Evolutionary conservation across 2,888 invertebrate species (phyloP), one percentile per base, ranked within the genome.

Genomic region (Pachycephus smyrnensis): DNA sequence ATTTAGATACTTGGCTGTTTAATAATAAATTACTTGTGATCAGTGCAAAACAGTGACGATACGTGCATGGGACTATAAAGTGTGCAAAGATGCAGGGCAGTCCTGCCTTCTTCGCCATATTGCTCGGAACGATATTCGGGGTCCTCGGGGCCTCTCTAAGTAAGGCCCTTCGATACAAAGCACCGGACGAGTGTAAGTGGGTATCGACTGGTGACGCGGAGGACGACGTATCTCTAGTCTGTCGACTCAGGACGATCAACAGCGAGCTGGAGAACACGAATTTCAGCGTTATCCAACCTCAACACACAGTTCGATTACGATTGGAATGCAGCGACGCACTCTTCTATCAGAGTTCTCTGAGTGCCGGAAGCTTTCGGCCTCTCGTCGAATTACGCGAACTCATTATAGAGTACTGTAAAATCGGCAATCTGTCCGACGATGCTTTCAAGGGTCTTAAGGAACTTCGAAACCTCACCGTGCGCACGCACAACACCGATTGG

Each of bases 401-500:
- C 76, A 95, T 95, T 73, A 95, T 97, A 86, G 96, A 96, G 90
- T 96, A 95, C 89, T 97, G 97, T 92, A 96, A 96, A 92, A 95
- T 97, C 82, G 95, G 95, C 78, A 96, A 96, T 89, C 93, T 97
- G 79, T 95, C 96, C 80, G 95, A 96, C 86, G 96, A 96, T 79
- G 96, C 97, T n/a, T 96, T 97, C 88, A 94, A 95, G 73, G 96
- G 96, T 73, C 94, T 97, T 71, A 94, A 95, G 80, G 95, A 96
- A 90, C 93, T 97, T 81, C 93, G 95, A 84, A 96, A 96, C 90
- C 93, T 97, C 79, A 96, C 97, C 73, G 94, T 97, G 83, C 94
- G 96, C 87, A 96, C 96, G 76, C 96, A 96, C 92, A 96, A 96
- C 92, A 96, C 96, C 71, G 96, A 96, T 89, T 96, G 96, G 96